Evolutionary conservation across 2,797 vertebrate species (phyloP).

Genomic region (Triplophysa yarkandensis): DNA sequence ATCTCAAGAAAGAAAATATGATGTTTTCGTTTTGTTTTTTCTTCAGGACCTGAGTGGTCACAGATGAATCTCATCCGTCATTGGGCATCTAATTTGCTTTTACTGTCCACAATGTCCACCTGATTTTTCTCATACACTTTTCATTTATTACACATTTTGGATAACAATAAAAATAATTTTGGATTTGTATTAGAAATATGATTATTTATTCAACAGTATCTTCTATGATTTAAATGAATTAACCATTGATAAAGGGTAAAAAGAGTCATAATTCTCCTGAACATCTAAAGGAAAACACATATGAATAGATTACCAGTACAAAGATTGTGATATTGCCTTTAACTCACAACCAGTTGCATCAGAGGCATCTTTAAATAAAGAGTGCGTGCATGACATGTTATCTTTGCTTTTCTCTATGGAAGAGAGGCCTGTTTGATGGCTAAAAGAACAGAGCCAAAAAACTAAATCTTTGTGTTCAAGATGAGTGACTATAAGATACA

Average conservation of each 20-base stretch:
- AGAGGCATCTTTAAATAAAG: conserved; percentile 32
- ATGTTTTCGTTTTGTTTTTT: background rate
- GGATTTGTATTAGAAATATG: background rate
- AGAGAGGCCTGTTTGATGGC: background rate
- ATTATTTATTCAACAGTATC: no score
- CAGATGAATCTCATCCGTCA: background rate
- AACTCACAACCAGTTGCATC: conserved; percentile 53
- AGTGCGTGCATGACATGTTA: background rate
- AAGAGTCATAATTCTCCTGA: background rate
- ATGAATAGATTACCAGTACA: background rate
- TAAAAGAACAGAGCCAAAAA: background rate
- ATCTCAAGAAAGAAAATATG: background rate
- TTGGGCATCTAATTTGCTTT: background rate
- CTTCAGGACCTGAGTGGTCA: background rate
- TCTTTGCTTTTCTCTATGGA: background rate
- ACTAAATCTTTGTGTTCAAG: no score
- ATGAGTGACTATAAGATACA: no score
- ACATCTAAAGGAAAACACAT: conserved; percentile 16
- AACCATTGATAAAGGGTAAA: background rate
- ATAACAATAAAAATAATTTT: background rate
- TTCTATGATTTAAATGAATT: no score
- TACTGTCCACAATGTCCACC: background rate
- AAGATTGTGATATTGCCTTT: conserved; percentile 27
- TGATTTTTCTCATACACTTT: background rate
- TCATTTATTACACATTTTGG: no score